Conservation (phyloP, 2,888 invertebrate genomes). For the Sylvicola cinctus region DNA sequence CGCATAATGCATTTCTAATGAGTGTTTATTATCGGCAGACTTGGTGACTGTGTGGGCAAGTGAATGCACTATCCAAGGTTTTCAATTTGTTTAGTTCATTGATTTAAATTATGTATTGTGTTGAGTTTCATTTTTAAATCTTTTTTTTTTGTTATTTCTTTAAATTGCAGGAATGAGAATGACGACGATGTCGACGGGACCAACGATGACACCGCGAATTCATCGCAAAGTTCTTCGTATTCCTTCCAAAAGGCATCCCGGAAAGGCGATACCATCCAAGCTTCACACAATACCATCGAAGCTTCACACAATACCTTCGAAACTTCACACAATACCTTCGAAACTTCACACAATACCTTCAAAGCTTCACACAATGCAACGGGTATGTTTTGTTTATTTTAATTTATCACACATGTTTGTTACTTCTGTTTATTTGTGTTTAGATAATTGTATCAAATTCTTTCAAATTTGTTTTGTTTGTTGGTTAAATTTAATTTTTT, state of each 20-base stretch:
- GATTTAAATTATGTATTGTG: too few relatives aligned
- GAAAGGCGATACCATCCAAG: conserved; percentile 25
- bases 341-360: too few relatives aligned
- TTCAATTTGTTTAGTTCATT: too few relatives aligned
- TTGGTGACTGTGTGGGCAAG: too few relatives aligned
- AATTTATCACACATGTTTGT: too few relatives aligned
- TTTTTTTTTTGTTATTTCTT: conserved; percentile 5
- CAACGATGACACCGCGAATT: conserved; percentile 42
- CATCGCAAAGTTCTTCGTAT: conserved; percentile 46
- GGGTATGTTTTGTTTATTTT: conserved; percentile 16
- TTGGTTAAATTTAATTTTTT: not conserved
- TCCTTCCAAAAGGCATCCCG: conserved; percentile 36
- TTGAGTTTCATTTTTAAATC: too few relatives aligned
- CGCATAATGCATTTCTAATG: too few relatives aligned
- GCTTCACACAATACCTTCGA: too few relatives aligned
- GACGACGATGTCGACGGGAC: conserved; percentile 50
- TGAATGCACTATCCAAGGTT: too few relatives aligned
- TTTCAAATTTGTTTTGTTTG: not conserved
- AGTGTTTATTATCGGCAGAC: too few relatives aligned
- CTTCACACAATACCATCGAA: too few relatives aligned
- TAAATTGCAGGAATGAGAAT: conserved; percentile 40
- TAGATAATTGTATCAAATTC: not conserved
- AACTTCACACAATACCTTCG: too few relatives aligned
- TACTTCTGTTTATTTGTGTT: not conserved
- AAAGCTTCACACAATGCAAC: conserved; percentile 27